Conservation (phyloP, 2,797 vertebrate genomes). For the Enoplosus armatus region DNA sequence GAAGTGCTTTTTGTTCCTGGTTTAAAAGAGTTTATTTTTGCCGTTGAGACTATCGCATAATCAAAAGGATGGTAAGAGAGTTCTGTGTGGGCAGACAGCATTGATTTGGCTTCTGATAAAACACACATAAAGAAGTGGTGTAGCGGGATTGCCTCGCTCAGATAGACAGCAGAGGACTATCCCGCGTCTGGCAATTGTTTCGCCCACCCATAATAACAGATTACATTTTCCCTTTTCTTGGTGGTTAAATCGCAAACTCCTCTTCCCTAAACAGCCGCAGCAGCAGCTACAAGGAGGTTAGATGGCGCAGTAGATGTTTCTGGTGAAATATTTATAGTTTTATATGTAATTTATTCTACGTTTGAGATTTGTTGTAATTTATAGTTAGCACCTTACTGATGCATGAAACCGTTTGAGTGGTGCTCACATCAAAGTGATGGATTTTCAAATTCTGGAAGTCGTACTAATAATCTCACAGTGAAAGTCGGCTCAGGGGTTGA, state of each 20-base stretch:
- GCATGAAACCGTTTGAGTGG: background rate
- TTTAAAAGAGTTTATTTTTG: constrained; percentile 30
- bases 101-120: constrained; percentile 51
- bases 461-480: constrained; percentile 35
- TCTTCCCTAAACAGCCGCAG: background rate
- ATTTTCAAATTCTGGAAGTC: constrained; percentile 33
- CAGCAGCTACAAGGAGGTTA: constrained; percentile 3
- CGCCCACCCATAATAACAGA: constrained; percentile 27
- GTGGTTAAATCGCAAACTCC: constrained; percentile 30
- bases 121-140: constrained; percentile 29
- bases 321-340: constrained; percentile 39
- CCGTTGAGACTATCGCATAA: background rate
- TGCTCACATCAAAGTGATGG: constrained; percentile 29
- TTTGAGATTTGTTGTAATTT: constrained; percentile 20
- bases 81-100: constrained; percentile 18
- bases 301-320: background rate
- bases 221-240: constrained; percentile 27
- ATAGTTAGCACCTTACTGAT: constrained; percentile 15
- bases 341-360: constrained; percentile 24
- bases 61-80: constrained; percentile 32
- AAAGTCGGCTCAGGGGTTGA: constrained; percentile 18
- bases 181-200: constrained; percentile 5
- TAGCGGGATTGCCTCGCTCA: constrained; percentile 1
- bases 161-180: constrained; percentile 27
- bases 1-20: constrained; percentile 24